These are phyloP conservation scores for Lasiurus cinereus DNA, from an alignment of 2,113 vertebrate species.

Conservation along the genomic window DNA sequence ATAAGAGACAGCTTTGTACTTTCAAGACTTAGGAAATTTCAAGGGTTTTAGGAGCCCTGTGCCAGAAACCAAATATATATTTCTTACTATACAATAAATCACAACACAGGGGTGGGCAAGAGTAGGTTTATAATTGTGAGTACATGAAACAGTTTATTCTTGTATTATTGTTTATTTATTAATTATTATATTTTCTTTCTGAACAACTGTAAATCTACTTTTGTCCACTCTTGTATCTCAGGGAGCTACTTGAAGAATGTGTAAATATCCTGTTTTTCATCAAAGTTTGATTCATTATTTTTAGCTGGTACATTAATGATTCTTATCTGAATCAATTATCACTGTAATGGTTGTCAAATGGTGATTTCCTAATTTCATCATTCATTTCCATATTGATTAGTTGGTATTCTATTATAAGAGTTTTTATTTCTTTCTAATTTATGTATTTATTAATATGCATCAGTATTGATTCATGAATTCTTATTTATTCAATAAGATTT, in stretches of 20 bases:
- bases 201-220: background rate
- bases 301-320: background rate
- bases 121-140: background rate
- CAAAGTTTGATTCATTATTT: background rate
- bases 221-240: background rate
- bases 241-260: background rate
- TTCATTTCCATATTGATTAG: background rate
- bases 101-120: background rate
- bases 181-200: background rate
- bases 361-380: background rate
- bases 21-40: background rate
- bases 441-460: background rate
- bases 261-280: background rate
- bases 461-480: conserved; percentile 7
- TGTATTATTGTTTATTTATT: background rate
- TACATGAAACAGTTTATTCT: background rate
- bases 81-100: background rate
- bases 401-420: background rate
- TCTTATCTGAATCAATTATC: background rate
- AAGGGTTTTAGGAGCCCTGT: background rate
- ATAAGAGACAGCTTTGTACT: background rate
- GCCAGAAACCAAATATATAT: background rate
- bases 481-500: background rate
- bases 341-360: background rate
- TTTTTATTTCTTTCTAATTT: background rate